Base-by-base conservation (phyloP, 2,797 vertebrate species). In the Mormyrus hasselquistii region DNA sequence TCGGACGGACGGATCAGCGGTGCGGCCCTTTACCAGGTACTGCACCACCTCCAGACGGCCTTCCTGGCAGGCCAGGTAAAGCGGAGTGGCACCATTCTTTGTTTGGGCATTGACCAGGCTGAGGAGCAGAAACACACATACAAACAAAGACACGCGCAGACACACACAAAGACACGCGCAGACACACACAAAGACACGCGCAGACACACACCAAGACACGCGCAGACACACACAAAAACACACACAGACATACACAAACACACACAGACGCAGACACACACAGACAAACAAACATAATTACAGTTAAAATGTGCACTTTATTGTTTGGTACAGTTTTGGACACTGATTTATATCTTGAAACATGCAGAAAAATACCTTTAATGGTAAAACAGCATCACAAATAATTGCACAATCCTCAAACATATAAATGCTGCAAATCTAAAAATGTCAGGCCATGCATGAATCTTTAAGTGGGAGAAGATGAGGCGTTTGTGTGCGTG, bases 1-100 rank as follows among this genome's bases (percentile, higher is more conserved):
- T 55, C 97, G 93, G 0, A 95, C 92, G 47, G 96, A 96, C 9
- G 98, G 96, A 90, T 99, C 96, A 0, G 98, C 97, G 89, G 96
- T 96, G 22, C 97, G 98, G 88, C 98, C 97, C 94, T 98, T 97
- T 91, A 97, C 98, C 94, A 99, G 94, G 95, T 97, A 97, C 91
- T 99, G 97, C 91, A 98, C 96, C 87, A 97, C 97, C 92, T 99
- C 98, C 95, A 99, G 95, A 93, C 99, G 98, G 92, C 98, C 98
- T 94, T 99, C 98, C 94, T 99, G 98, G 96, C 98, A 99, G 91
- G 98, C 97, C 96, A 99, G 96, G 95, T 99, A 99, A 92, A 99
- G 96, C 10, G 98, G 97, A 41, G 98, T 99, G 97, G 98, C 98
- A 97, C 98, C 98, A 0, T 97, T 98, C 95, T 98, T 97, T 92